Evolutionary conservation across 2,797 vertebrate species (phyloP).

Genomic region (Pseudochirops corinnae): DNA sequence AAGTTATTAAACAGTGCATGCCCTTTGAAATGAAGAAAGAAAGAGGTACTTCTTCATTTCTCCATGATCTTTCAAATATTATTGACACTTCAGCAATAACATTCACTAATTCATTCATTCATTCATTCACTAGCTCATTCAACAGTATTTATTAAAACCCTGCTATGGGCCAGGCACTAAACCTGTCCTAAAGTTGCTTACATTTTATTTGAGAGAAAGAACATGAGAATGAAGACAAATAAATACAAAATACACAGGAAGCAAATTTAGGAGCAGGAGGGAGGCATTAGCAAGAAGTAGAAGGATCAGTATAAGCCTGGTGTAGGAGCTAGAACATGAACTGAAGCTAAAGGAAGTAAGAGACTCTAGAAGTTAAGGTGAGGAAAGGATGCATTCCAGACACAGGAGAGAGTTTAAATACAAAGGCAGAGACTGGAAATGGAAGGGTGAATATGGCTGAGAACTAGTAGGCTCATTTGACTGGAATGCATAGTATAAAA

Average conservation of each 20-base stretch:
- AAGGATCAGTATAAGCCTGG: not conserved
- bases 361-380: not conserved
- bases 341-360: not conserved
- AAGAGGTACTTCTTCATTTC: not conserved
- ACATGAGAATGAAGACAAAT: not conserved
- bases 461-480: not conserved
- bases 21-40: not conserved
- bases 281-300: not conserved
- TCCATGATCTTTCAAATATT: not conserved
- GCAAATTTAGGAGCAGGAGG: not conserved
- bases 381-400: not conserved
- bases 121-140: not conserved
- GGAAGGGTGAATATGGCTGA: not conserved
- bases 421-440: not conserved
- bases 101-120: not conserved
- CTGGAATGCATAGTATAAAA: not conserved
- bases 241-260: not conserved
- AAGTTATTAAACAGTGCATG: not conserved
- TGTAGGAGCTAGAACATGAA: not conserved
- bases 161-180: not conserved
- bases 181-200: not conserved
- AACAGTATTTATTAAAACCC: not conserved
- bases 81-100: not conserved
- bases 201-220: slow-evolving; percentile 3
- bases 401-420: not conserved